phyloP scores from a whole-genome alignment of 2,797 vertebrate species.

The Parauchenoglanis punctatus region DNA sequence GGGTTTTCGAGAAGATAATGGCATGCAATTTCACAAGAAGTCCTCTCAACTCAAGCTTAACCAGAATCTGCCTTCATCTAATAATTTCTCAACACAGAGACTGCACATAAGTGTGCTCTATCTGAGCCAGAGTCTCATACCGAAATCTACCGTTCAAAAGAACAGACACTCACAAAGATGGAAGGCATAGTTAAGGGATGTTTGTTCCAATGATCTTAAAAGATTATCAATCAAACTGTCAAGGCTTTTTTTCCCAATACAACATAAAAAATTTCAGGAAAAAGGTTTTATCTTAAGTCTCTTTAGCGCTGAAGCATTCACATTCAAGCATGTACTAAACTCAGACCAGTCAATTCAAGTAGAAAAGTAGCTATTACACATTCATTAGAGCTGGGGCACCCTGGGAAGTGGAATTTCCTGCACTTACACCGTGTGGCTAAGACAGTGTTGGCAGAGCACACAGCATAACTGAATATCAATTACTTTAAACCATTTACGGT shows the following conservation, averaged over 20 bases:
- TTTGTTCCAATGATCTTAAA: conserved; percentile 37
- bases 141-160: conserved; percentile 7
- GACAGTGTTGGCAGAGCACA: conserved; percentile 17
- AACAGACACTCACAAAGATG: conserved; percentile 29
- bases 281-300: conserved; percentile 30
- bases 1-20: conserved; percentile 43
- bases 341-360: conserved; percentile 38
- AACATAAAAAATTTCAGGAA: neutral
- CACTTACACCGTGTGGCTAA: conserved; percentile 41
- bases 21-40: conserved; percentile 38
- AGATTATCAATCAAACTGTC: conserved; percentile 47
- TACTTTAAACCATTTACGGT: conserved; percentile 13
- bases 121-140: neutral
- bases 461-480: conserved; percentile 31
- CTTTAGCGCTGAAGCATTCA: conserved; percentile 39
- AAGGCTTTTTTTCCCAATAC: conserved; percentile 9
- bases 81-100: conserved; percentile 8
- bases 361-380: conserved; percentile 51
- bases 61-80: conserved; percentile 1
- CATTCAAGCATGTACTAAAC: conserved; percentile 11
- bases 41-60: conserved; percentile 19
- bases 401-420: conserved; percentile 46
- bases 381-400: conserved; percentile 40
- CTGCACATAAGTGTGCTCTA: neutral
- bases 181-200: conserved; percentile 24